Evolutionary conservation across 2,113 vertebrate species (phyloP), one percentile per base, ranked within the genome.

Genomic region (Chamaea fasciata): DNA sequence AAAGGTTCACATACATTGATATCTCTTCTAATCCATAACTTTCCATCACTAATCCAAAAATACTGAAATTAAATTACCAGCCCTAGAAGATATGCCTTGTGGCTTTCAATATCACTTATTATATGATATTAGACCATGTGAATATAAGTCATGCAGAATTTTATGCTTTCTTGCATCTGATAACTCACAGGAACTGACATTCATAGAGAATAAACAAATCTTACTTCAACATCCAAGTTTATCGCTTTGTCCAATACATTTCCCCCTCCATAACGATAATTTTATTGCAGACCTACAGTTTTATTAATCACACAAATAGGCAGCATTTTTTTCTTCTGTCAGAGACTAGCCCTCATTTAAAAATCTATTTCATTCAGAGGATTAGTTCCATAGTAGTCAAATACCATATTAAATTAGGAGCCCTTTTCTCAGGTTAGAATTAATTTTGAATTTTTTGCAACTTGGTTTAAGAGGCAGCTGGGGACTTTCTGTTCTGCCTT

Each of bases 161-260:
- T 94, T 93, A 71, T 96, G 79, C 57, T 94, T 95, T 92, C 71
- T 93, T 81, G 60, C 75, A 64, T 87, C 83, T 84, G 60, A 81
- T 94, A 83, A 64, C 73, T 92, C 60, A 75, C 55, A 92, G 93
- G 31, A 93, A 60, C 80, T 89, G 79, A 74, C 73, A 81, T 71
- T 75, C 71, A 60, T 52, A 56, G 60, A 80, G 69, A 83, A 59
- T 23, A 83, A 90, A 78, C 33, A 55, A 96, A 55, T 31, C 22
- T 31, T 80, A 81, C 15, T 81, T 89, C 79, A 94, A 28, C 39
- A 83, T 90, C 55, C 76, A 75, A 64, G 18, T 78, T 86, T 84
- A 93, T 90, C 2, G 0, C 60, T 89, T 86, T 5, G 2, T 92
- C 47, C 64, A 93, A 57, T 26, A 67, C 16, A 37, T 77, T 93